Evolutionary conservation across 2,888 invertebrate genomes (phyloP), one percentile per base, ranked within the genome.

Genomic region (Clivina fossor): DNA sequence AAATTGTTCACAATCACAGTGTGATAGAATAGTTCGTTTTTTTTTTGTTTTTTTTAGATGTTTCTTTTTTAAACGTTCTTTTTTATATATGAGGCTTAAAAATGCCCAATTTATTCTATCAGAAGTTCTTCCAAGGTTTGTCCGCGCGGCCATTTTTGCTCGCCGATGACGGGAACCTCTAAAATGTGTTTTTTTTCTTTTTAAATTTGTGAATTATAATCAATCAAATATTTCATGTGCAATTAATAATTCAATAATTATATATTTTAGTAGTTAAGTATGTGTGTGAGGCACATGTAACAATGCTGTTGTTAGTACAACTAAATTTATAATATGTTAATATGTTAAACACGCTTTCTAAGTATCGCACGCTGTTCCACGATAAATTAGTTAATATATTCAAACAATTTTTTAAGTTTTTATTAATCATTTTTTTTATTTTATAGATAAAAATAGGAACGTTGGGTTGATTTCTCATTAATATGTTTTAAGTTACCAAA

Each of bases 11-110:
- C 63, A 65, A 65, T 68, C 66, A 67, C 66, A 63, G 62, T 68
- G 69, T 68, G 68, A 68, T 68, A 68, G 63, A 65, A 61, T 66
- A 63, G 64, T 58, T 62, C 62, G 63, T 64, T 60, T 65, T 62
- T 65, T 64, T 60, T 65, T 62, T 65, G 64, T 61, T 48, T 56
- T 56, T 41, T 58, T 43, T 51, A 38, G 47, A 40, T 41, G 40
- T 54, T 51, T 49, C 40, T 38, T 44, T 57, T 57, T 57, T 37
- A 58, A 58, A 55, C 48, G 48, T 58, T 47, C 24, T 55, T 51
- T 51, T 57, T 47, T 56, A 58, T 56, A 56, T 50, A 53, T 19
- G 32, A 32, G 55, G 47, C 55, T 47, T n/a, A 24, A 33, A 24
- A 28, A n/a, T n/a, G 55, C 47, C 47, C 55, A 43, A 13, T 33